These are phyloP conservation scores for Polydrusus cervinus DNA, from an alignment of 2,888 invertebrate genomes.

Conservation along the genomic window DNA sequence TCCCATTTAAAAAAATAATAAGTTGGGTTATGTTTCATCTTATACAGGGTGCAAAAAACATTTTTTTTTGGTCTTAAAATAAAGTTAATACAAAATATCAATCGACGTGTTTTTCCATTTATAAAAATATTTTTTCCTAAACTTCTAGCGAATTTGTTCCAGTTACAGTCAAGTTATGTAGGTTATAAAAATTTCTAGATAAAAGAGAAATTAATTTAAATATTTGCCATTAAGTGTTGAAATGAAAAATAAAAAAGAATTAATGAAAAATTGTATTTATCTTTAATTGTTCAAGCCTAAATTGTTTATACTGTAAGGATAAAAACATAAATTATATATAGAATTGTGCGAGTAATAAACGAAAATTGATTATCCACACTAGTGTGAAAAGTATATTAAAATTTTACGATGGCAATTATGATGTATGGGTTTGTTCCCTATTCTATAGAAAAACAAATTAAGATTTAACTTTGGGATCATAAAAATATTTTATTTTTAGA, in stretches of 20 bases:
- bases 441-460: background rate
- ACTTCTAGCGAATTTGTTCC: too few species aligned
- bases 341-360: background rate
- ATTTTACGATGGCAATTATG: conserved; percentile 5
- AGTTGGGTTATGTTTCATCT: too few species aligned
- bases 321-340: conserved; percentile 5
- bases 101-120: too few species aligned
- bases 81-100: too few species aligned
- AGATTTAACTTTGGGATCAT: background rate
- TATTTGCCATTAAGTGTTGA: background rate
- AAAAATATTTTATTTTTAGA: background rate
- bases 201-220: background rate
- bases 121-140: too few species aligned
- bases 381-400: background rate
- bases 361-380: conserved; percentile 10
- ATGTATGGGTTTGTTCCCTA: background rate
- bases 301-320: background rate
- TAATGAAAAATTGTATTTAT: too few species aligned
- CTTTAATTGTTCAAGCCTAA: background rate
- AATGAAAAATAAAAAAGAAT: background rate
- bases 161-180: too few species aligned
- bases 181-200: too few species aligned
- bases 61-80: too few species aligned
- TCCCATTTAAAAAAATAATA: too few species aligned
- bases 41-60: too few species aligned